Percentiles rank a stretch among this genome's conserved stretches.
Conservation (phyloP, 2,888 invertebrate genomes). For the Leptopilina myrica region DNA sequence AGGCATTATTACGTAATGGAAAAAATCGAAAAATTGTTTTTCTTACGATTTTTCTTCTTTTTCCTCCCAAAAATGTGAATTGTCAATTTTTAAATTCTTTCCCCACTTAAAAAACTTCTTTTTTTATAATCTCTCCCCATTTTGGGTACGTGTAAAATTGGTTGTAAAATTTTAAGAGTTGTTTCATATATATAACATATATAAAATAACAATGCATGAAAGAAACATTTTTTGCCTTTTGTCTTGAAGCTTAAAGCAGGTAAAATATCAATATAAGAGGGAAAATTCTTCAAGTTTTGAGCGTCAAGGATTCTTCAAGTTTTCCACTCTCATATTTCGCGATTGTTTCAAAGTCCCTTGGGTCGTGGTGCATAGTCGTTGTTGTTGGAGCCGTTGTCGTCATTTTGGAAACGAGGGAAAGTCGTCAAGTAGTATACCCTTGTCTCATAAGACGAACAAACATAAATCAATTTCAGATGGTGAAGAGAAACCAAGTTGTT, state of each 20-base stretch:
- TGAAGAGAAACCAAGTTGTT: neutral
- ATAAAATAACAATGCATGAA: slow-evolving; percentile 1
- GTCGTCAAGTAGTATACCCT: slow-evolving; percentile 15
- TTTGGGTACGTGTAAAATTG: too few species aligned
- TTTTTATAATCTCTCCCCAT: too few species aligned
- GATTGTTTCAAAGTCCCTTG: slow-evolving; percentile 17
- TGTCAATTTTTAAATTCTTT: too few species aligned
- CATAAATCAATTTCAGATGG: neutral
- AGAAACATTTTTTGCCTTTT: neutral
- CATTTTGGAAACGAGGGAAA: slow-evolving; percentile 1
- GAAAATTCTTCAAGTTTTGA: neutral
- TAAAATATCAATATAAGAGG: slow-evolving; percentile 6
- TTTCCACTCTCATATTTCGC: neutral
- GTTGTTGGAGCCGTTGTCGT: neutral
- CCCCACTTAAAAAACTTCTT: too few species aligned
- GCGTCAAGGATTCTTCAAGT: neutral
- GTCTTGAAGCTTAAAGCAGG: slow-evolving; percentile 15
- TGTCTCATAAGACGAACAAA: slow-evolving; percentile 10
- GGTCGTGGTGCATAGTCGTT: neutral
- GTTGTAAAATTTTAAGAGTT: too few species aligned
- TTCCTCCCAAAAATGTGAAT: too few species aligned
- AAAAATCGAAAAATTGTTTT: too few species aligned
- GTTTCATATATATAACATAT: too few species aligned
- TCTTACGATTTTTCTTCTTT: too few species aligned
- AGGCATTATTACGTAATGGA: too few species aligned